A percentile compares a stretch with the other conserved stretches of the same genome.
These are phyloP conservation scores for Epizoanthus rinbou DNA, from an alignment of 92 coral and sea anemone genomes.

Conservation along the genomic window DNA sequence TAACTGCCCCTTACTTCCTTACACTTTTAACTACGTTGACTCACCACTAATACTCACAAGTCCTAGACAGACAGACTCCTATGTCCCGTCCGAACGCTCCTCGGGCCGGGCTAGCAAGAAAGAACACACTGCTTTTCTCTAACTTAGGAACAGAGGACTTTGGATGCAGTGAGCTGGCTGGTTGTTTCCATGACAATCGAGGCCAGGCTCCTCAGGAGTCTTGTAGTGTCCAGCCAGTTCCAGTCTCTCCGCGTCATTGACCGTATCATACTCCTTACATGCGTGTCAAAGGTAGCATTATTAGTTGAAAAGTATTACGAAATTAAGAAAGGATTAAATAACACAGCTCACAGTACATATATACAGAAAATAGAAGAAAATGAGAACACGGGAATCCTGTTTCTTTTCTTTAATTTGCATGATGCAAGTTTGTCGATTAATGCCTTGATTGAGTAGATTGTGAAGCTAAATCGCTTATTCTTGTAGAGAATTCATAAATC, in stretches of 20 bases:
- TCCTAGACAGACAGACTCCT: constrained; percentile 36
- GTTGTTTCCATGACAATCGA: constrained; percentile 16
- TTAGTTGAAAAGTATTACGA: constrained; percentile 31
- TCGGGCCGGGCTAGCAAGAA: constrained; percentile 41
- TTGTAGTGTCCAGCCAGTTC: constrained; percentile 44
- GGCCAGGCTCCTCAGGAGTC: constrained; percentile 42
- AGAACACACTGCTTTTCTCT: constrained; percentile 38
- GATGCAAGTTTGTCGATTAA: too few species aligned
- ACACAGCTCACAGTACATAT: background rate
- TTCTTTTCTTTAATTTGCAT: too few species aligned
- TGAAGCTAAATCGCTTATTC: too few species aligned
- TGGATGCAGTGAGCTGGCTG: background rate
- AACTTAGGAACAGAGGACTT: constrained; percentile 23
- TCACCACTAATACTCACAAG: constrained; percentile 48
- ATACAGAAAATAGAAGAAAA: background rate
- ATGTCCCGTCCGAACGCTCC: constrained; percentile 45
- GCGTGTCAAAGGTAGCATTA: constrained; percentile 47
- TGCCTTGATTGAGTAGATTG: too few species aligned
- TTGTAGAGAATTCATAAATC: too few species aligned
- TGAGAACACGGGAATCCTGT: background rate
- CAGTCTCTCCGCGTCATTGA: too few species aligned
- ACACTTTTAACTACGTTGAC: background rate
- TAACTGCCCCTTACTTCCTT: background rate
- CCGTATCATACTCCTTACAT: constrained; percentile 5
- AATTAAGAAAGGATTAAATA: background rate